Conservation (phyloP, 1,140 invertebrate genomes). For the Aphaenogaster ashmeadi region DNA sequence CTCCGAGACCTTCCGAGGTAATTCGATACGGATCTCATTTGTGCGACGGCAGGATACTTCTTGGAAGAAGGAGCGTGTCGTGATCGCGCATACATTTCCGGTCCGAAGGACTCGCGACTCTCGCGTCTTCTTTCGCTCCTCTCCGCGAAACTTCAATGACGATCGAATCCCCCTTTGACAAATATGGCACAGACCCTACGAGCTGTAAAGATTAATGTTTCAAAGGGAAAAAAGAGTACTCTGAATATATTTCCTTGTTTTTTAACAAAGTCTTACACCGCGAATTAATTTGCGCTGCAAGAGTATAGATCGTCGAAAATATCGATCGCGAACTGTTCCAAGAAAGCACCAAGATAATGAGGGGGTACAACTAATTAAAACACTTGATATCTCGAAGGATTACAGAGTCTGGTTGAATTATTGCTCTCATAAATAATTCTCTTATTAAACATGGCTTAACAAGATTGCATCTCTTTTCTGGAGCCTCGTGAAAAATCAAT, state of each 20-base stretch:
- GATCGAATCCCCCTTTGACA: not conserved
- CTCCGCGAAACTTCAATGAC: not conserved
- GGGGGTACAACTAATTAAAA: not conserved
- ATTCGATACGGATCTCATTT: slow-evolving; percentile 32
- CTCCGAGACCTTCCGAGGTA: not conserved
- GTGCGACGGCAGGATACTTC: not conserved
- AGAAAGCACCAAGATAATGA: not conserved
- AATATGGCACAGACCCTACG: not conserved
- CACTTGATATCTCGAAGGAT: not conserved
- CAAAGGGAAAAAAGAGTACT: not conserved
- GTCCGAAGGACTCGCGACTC: not conserved
- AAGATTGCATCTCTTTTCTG: slow-evolving; percentile 17
- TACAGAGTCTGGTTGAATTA: not conserved
- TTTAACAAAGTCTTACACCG: no score
- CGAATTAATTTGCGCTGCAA: slow-evolving; percentile 14
- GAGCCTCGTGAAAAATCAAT: not conserved
- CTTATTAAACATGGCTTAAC: not conserved
- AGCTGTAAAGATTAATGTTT: not conserved
- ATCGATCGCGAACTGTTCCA: not conserved
- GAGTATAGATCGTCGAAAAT: not conserved
- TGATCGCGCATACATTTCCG: slow-evolving; percentile 40
- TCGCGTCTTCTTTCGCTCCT: not conserved
- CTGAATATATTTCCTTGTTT: not conserved
- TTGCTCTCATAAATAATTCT: not conserved
- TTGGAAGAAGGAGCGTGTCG: not conserved